Percentiles rank a stretch among this genome's conserved stretches.
Evolutionary conservation across 2,797 vertebrate species (phyloP).

Genomic region (Naso thynnoides): DNA sequence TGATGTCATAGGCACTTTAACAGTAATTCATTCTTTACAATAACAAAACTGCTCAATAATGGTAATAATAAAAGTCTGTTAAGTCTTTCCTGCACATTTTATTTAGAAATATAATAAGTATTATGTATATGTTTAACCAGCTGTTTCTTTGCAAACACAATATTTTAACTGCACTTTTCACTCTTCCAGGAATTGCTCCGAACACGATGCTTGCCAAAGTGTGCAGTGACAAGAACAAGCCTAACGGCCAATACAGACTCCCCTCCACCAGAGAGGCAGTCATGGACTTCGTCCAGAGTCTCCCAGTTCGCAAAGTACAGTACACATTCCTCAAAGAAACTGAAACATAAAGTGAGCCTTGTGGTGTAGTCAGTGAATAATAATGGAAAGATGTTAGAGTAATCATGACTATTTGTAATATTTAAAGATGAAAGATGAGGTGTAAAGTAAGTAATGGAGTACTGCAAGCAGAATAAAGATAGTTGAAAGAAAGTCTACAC

Average conservation of each 20-base stretch:
- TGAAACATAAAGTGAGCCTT: conserved; percentile 31
- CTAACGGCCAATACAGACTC: conserved; percentile 94
- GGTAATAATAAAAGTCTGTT: background rate
- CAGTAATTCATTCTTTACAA: background rate
- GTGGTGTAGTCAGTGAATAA: background rate
- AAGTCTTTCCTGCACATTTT: background rate
- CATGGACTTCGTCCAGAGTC: conserved; percentile 91
- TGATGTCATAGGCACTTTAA: background rate
- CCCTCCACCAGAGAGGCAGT: conserved; percentile 86
- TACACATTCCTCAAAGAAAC: conserved; percentile 28
- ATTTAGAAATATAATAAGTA: conserved; percentile 6
- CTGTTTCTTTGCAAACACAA: conserved; percentile 8
- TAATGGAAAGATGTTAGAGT: conserved; percentile 8
- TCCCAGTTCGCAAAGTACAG: conserved; percentile 95
- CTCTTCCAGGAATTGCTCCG: conserved; percentile 93
- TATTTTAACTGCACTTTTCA: background rate
- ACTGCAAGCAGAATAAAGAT: background rate
- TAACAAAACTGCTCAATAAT: background rate
- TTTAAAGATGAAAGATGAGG: background rate
- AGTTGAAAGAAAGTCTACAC: background rate
- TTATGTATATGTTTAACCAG: conserved; percentile 29
- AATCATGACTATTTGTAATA: conserved; percentile 2
- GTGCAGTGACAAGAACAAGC: conserved; percentile 98
- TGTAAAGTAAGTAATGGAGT: conserved; percentile 23
- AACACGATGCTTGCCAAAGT: conserved; percentile 98